phyloP scores from a whole-genome alignment of 2,888 invertebrate genomes.

The Epistrophella euchroma region DNA sequence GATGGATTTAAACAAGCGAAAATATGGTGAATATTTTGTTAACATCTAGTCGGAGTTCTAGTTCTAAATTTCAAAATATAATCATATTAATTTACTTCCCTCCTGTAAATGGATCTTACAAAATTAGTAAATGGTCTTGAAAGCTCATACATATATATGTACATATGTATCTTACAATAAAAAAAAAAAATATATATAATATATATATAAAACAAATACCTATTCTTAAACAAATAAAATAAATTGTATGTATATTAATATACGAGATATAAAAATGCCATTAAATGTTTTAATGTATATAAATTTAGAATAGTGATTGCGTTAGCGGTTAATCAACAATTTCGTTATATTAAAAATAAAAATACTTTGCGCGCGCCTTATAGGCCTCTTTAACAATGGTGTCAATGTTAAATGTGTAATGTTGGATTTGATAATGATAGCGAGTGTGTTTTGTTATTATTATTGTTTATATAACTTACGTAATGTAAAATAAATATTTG shows the following conservation, averaged over 20 bases:
- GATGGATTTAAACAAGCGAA: not conserved
- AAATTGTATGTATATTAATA: slow-evolving; percentile 31
- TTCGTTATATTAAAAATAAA: slow-evolving; percentile 67
- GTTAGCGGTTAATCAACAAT: slow-evolving; percentile 68
- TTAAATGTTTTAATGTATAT: slow-evolving; percentile 57
- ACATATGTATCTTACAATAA: slow-evolving; percentile 4
- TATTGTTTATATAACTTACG: slow-evolving; percentile 66
- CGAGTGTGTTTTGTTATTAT: slow-evolving; percentile 65
- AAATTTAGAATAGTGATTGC: slow-evolving; percentile 72
- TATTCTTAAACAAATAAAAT: slow-evolving; percentile 13
- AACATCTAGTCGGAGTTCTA: not conserved
- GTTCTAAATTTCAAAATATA: not conserved
- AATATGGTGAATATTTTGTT: not conserved
- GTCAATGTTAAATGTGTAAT: slow-evolving; percentile 54
- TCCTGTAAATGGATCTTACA: not conserved
- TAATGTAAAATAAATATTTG: slow-evolving; percentile 76
- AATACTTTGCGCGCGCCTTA: slow-evolving; percentile 75
- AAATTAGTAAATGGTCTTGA: not conserved
- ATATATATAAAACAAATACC: slow-evolving; percentile 10
- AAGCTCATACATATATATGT: not conserved
- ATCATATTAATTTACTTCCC: not conserved
- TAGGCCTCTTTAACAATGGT: slow-evolving; percentile 62
- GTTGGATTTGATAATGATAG: slow-evolving; percentile 60
- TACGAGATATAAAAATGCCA: slow-evolving; percentile 53
- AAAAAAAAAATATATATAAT: not conserved